Conservation (phyloP, 2,888 invertebrate species). For the Cosmia trapezina region DNA sequence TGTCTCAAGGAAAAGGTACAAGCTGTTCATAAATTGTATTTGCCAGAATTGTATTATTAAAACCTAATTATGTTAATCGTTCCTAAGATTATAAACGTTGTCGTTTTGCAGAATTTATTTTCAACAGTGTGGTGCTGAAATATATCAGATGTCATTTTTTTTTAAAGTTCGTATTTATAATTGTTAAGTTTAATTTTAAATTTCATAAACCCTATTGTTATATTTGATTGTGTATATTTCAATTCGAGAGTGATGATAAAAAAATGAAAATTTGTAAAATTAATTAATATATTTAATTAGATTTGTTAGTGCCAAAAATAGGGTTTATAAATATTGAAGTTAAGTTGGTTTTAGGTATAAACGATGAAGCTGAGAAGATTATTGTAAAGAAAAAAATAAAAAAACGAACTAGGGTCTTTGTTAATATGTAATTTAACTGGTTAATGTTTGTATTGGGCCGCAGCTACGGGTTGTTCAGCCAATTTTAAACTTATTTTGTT, state of each 20-base stretch:
- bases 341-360: slow-evolving; percentile 87
- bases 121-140: slow-evolving; percentile 58
- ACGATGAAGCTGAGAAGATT: slow-evolving; percentile 77
- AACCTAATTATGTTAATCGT: slow-evolving; percentile 61
- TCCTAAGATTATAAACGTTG: slow-evolving; percentile 60
- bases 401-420: slow-evolving; percentile 89
- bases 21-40: slow-evolving; percentile 52
- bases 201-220: slow-evolving; percentile 67
- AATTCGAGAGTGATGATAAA: slow-evolving; percentile 72
- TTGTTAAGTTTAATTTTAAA: slow-evolving; percentile 48
- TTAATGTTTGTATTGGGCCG: slow-evolving; percentile 81
- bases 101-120: slow-evolving; percentile 57
- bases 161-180: slow-evolving; percentile 35
- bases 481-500: slow-evolving; percentile 86
- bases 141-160: slow-evolving; percentile 45
- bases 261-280: slow-evolving; percentile 71
- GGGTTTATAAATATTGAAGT: slow-evolving; percentile 84
- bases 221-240: slow-evolving; percentile 67
- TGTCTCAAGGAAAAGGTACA: slow-evolving; percentile 50
- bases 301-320: slow-evolving; percentile 90
- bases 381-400: slow-evolving; percentile 84
- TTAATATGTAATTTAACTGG: slow-evolving; percentile 82
- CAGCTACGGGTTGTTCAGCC: slow-evolving; percentile 82
- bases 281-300: slow-evolving; percentile 84
- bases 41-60: slow-evolving; percentile 50